These are phyloP conservation scores for Danio kyathit DNA, from an alignment of 2,797 vertebrate genomes.

Conservation along the genomic window DNA sequence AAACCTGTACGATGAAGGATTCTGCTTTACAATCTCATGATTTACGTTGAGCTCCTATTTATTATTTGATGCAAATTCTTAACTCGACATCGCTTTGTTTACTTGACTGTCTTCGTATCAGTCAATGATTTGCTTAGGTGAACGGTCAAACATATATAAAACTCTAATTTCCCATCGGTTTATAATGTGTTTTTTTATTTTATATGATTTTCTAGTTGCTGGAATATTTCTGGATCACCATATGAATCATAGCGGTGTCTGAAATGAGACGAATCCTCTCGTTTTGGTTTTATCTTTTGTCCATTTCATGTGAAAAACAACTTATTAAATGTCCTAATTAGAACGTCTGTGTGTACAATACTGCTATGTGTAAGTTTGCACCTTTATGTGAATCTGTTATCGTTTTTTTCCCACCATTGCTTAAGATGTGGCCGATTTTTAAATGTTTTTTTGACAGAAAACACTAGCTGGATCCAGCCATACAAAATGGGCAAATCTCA, in stretches of 20 bases:
- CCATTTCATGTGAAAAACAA: neutral
- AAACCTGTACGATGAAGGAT: slow-evolving; percentile 31
- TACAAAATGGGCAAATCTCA: slow-evolving; percentile 2
- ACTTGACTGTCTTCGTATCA: neutral
- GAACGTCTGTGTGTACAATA: neutral
- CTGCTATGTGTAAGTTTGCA: neutral
- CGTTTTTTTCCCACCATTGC: neutral
- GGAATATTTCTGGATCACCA: no score
- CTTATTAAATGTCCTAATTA: neutral
- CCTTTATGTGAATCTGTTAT: neutral
- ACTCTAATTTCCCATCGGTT: neutral
- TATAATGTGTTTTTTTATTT: slow-evolving; percentile 22
- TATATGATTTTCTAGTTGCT: neutral
- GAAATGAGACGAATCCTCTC: neutral
- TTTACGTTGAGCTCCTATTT: slow-evolving; percentile 1
- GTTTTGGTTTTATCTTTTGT: slow-evolving; percentile 12
- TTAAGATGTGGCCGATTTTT: neutral
- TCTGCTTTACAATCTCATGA: neutral
- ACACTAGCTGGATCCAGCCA: slow-evolving; percentile 24
- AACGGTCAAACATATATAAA: neutral
- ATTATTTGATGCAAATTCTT: neutral
- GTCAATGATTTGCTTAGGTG: no score
- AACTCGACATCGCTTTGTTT: neutral
- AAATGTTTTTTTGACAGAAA: no score
- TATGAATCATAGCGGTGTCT: neutral